Base-by-base conservation (phyloP, 2,888 invertebrate species). In the Troglohyphantes excavatus region DNA sequence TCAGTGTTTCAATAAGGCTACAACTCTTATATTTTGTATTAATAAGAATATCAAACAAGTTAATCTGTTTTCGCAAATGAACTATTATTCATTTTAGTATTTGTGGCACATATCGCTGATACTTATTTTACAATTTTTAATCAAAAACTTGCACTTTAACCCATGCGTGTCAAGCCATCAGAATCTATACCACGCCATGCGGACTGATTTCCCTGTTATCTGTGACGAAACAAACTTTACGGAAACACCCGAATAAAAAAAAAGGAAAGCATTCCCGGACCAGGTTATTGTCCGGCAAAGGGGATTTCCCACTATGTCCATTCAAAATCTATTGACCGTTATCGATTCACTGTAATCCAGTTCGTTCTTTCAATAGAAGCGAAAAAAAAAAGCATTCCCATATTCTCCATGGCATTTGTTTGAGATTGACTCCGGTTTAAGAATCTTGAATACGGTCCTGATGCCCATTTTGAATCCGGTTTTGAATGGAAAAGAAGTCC, bases 361-460 rank as follows among this genome's bases (percentile, higher is more conserved):
- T 33, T 61, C 33, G 43, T 61, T 13, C 70, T 46, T 5, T 23
- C 53, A 72, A 72, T 61, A n/a, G 43, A 23, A 82, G 33, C 39
- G 39, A 29, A 33, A 13, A 73, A 83, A 83, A 83, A 83, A 83
- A 23, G 46, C 46, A 43, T 81, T 61, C 82, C 68, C 43, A 17
- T 78, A 46, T 68, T 72, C 82, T 72, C 26, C 72, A 83, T 19
- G 46, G 73, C 46, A 73, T 83, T 83, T 83, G 83, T 83, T 83
- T 73, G 83, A 73, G 73, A 83, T 72, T 70, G 63, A 17, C 43
- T 39, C 46, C 27, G 43, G 27, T 83, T 75, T 73, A 65, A 65
- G 73, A 83, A 65, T 23, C n/a, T 19, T 61, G 72, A 82, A 72
- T 82, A 61, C 53, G 13, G 26, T 9, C 79, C n/a, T 9, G 29